Evolutionary conservation across 2,888 invertebrate genomes (phyloP).

Genomic region (Drosophila emarginata): DNA sequence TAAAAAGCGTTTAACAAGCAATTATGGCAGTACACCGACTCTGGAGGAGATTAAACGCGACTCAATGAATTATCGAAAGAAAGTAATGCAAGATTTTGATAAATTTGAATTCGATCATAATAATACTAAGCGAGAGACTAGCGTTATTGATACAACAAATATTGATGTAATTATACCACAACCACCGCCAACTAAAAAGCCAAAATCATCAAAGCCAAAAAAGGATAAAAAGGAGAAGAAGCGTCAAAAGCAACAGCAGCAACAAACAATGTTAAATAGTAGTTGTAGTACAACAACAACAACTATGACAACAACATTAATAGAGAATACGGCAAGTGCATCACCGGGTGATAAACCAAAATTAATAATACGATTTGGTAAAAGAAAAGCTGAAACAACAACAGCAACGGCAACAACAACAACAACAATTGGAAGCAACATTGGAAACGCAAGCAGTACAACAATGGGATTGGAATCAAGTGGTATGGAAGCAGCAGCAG

Average conservation of each 20-base stretch:
- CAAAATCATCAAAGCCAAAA: slow-evolving; percentile 80
- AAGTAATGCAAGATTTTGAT: slow-evolving; percentile 92
- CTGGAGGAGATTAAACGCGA: slow-evolving; percentile 92
- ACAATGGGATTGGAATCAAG: slow-evolving; percentile 22
- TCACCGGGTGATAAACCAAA: slow-evolving; percentile 86
- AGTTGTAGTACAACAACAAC: slow-evolving; percentile 42
- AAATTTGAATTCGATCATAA: slow-evolving; percentile 84
- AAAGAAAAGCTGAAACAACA: slow-evolving; percentile 79
- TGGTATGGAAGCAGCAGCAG: slow-evolving; percentile 83
- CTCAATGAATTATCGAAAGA: slow-evolving; percentile 93
- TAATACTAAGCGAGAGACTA: slow-evolving; percentile 29
- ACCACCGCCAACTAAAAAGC: slow-evolving; percentile 64
- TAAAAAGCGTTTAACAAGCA: slow-evolving; percentile 87
- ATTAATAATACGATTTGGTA: slow-evolving; percentile 88
- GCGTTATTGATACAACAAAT: background rate
- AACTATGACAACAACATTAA: slow-evolving; percentile 80
- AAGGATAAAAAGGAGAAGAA: slow-evolving; percentile 85
- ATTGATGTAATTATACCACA: slow-evolving; percentile 31
- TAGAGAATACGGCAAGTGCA: slow-evolving; percentile 83
- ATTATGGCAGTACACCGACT: slow-evolving; percentile 85
- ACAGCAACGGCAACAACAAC: slow-evolving; percentile 6
- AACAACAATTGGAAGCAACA: background rate
- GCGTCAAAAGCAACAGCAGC: slow-evolving; percentile 81
- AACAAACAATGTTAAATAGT: slow-evolving; percentile 77
- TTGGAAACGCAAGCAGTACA: slow-evolving; percentile 6